These are phyloP conservation scores for Gracilinanus agilis DNA, from an alignment of 2,113 vertebrate species.

Conservation along the genomic window DNA sequence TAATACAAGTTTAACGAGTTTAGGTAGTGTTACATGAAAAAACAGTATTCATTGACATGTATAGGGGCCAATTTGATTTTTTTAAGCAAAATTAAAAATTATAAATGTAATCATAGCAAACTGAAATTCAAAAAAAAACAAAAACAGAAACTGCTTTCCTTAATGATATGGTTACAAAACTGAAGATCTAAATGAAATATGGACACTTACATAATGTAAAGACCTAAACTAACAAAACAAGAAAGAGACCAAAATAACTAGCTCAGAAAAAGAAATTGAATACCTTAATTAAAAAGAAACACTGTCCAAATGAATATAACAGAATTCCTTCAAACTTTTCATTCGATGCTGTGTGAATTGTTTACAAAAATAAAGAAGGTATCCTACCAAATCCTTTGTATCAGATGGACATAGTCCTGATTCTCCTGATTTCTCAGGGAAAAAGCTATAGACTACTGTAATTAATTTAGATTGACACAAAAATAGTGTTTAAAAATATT, in stretches of 20 bases:
- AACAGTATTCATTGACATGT: background rate
- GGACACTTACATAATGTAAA: background rate
- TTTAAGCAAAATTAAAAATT: background rate
- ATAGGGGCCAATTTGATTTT: background rate
- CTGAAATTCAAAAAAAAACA: background rate
- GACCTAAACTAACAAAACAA: background rate
- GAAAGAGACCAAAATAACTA: background rate
- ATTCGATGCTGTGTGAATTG: background rate
- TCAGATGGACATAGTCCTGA: background rate
- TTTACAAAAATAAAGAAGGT: background rate
- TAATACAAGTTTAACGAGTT: background rate
- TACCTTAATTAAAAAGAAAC: background rate
- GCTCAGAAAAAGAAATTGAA: background rate
- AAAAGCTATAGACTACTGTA: background rate
- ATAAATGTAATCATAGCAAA: background rate
- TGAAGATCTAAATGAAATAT: background rate
- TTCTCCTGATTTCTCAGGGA: background rate
- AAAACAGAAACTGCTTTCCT: background rate
- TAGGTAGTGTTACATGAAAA: background rate
- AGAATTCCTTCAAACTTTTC: background rate
- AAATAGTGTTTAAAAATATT: background rate
- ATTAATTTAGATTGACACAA: background rate
- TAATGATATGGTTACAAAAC: background rate
- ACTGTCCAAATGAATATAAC: background rate
- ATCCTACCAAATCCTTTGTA: background rate